Evolutionary conservation across 2,113 vertebrate species (phyloP).

Genomic region (Sciurus niger): DNA sequence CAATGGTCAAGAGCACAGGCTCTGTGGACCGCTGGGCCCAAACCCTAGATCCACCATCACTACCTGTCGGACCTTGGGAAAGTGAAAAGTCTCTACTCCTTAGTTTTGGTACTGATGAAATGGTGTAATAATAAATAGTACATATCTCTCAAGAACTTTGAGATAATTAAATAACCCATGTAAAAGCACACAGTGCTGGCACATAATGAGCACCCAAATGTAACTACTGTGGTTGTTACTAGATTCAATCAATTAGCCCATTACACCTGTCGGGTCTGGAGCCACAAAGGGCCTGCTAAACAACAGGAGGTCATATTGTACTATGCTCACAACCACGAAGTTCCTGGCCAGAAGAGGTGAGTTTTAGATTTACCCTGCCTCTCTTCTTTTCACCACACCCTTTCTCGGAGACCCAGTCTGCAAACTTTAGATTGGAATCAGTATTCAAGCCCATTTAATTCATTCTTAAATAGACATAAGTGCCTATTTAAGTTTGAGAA

Average conservation of each 20-base stretch:
- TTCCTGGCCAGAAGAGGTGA: background rate
- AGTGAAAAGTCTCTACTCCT: background rate
- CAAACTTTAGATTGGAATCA: background rate
- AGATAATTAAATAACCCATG: background rate
- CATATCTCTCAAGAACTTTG: background rate
- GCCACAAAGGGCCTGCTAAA: background rate
- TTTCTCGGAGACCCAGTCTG: background rate
- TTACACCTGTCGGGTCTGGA: background rate
- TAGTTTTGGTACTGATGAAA: background rate
- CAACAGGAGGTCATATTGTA: background rate
- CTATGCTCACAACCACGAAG: background rate
- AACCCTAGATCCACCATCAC: background rate
- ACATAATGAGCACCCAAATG: background rate
- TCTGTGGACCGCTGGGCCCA: rapidly evolving
- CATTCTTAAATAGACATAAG: background rate
- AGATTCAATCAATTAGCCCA: background rate
- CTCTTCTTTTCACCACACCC: background rate
- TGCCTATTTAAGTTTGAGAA: background rate
- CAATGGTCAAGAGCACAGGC: background rate
- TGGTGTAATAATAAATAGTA: background rate
- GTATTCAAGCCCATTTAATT: background rate
- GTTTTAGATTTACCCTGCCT: background rate
- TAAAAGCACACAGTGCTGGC: background rate
- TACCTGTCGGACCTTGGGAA: background rate
- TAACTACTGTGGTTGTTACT: background rate